Base-by-base conservation (phyloP, 2,888 invertebrate species). In the Cheilosia scutellata region DNA sequence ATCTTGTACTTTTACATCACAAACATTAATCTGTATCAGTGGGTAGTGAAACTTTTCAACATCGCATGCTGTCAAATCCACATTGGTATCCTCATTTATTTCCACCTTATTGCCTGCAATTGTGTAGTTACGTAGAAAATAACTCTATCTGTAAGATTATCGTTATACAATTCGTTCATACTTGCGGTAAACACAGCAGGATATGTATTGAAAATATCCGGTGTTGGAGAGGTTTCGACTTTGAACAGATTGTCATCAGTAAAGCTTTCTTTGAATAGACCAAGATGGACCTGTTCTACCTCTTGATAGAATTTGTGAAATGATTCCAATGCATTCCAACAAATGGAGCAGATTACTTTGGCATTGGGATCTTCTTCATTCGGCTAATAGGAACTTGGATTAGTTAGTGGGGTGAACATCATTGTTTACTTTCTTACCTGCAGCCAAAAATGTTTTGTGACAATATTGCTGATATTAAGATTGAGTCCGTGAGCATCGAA, bases 251-350 rank as follows among this genome's bases (percentile, higher is more conserved):
- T 27, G 13, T n/a, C 7, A 2, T 0, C 16, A 7, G 6, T 27
- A 13, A 29, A 2, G 20, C 20, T 20, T 4, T 13, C 11, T 25
- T 27, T 27, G 1, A 27, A 27, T 2, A 51, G 51, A 7, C 9
- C 68, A 0, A 87, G 78, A 20, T 91, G 89, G 2, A 89, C 87
- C 0, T 87, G 76, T 51, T 89, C 88, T 0, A 91, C 88, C 3
- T 71, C 87, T 4, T 68, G 47, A 42, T 90, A 91, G 84, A 90
- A 91, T 13, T 80, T 88, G 80, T 91, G 91, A 58, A 91, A 91
- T 33, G 88, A 83, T 37, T 88, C 68, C 9, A 90, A 29, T 29
- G 88, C 86, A 4, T 84, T 75, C 91, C 91, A 91, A 72, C 91
- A 91, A 13, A 16, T 70, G 62, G 55, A 87, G 87, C 87, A 91